Base-by-base conservation (phyloP, 2,797 vertebrate species). In the Galagoides demidoff region DNA sequence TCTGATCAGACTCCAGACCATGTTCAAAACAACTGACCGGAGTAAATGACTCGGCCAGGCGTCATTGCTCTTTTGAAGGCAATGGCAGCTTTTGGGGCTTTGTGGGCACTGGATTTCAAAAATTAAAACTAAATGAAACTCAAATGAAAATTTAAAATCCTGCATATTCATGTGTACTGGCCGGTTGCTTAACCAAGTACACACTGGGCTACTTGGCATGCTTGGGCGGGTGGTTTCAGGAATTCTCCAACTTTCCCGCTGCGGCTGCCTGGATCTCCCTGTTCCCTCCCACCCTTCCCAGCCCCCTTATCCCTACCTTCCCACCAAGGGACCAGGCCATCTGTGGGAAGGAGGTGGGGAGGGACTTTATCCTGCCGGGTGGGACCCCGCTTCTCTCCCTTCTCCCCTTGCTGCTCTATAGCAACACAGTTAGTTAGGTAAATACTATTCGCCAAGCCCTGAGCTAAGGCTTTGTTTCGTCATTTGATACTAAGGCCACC, bases 401-500 rank as follows among this genome's bases (percentile, higher is more conserved):
- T 29, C 45, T 55, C 6, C 29, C n/a, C 23, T 55, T n/a, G 2
- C 2, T 34, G 70, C 39, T 64, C 49, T 93, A 22, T 4, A 68
- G 57, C 45, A 87, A 55, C 49, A 59, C 29, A 5, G 5, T 79
- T 83, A 68, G 1, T 43, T 73, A 45, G 64, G 23, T 22, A 29
- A 22, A 4, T 52, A 7, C 23, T 31, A 23, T 88, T 82, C 68
- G 19, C 57, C 64, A 91, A 45, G 37, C 37, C 27, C 81, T 45
- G 11, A 27, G 31, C 81, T 84, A 71, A 78, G 45, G 23, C 71
- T 93, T 70, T 77, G 13, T 86, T 31, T 12, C 7, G 45, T 11
- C 34, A 29, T 43, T 78, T 76, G 83, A 81, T 94, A 84, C 83
- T 93, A 91, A 93, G 63, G 55, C 11, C 11, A 37, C 37, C 66